Evolutionary conservation across 2,797 vertebrate species (phyloP).

Genomic region (Semotilus atromaculatus): DNA sequence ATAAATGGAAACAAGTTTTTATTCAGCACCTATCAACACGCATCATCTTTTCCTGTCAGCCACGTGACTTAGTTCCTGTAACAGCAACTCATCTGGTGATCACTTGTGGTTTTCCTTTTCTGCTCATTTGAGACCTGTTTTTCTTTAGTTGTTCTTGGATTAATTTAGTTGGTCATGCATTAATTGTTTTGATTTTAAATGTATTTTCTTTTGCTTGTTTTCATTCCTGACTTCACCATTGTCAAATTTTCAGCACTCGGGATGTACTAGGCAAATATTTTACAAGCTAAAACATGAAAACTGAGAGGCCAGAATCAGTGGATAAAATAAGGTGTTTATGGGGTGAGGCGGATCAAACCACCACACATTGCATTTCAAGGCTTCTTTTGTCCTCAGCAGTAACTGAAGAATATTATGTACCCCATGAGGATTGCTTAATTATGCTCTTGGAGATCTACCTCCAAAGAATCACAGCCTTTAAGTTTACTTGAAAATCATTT

Average conservation of each 20-base stretch:
- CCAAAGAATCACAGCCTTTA: background rate
- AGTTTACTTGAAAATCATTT: background rate
- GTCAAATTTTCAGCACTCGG: background rate
- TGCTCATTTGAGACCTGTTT: conserved; percentile 36
- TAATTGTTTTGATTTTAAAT: background rate
- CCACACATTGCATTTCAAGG: background rate
- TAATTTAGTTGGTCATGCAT: background rate
- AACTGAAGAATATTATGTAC: background rate
- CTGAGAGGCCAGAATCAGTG: background rate
- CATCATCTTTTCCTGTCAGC: conserved; percentile 69
- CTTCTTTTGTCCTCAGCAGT: background rate
- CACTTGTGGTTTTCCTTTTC: conserved; percentile 63
- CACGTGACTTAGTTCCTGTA: conserved; percentile 65
- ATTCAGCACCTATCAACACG: conserved; percentile 25
- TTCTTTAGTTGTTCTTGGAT: background rate
- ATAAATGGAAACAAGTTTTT: conserved; percentile 27
- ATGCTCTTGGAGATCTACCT: background rate
- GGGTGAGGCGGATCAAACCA: background rate
- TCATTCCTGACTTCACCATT: background rate
- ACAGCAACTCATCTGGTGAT: conserved; percentile 64
- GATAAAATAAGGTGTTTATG: conserved; percentile 9
- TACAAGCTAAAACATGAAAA: background rate
- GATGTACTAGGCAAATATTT: background rate
- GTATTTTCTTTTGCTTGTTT: conserved; percentile 1
- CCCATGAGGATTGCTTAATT: background rate